phyloP scores from a whole-genome alignment of 2,888 invertebrate species.

The Acanthosepion lycidas region DNA sequence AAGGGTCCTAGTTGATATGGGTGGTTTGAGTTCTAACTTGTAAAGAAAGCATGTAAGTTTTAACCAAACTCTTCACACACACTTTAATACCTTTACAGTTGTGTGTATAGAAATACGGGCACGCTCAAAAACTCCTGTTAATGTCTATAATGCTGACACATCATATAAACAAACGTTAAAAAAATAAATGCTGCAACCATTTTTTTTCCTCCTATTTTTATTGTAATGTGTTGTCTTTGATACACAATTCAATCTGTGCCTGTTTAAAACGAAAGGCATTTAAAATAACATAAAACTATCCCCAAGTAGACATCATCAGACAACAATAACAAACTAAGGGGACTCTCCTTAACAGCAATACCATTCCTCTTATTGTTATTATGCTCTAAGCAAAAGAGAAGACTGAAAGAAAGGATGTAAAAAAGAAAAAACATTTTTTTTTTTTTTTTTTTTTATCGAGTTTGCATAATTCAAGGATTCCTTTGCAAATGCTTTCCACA shows the following conservation, averaged over 20 bases:
- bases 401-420: background rate
- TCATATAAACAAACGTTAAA: background rate
- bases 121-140: background rate
- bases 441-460: background rate
- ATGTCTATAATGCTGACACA: background rate
- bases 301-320: background rate
- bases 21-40: too few relatives aligned
- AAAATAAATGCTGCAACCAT: background rate
- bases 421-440: background rate
- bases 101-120: too few relatives aligned
- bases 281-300: constrained; percentile 9
- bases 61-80: too few relatives aligned
- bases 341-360: background rate
- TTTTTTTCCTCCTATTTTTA: background rate
- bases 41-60: too few relatives aligned
- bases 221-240: background rate
- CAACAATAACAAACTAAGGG: background rate
- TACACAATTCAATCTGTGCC: background rate
- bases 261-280: background rate
- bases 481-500: background rate
- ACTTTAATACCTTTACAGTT: too few relatives aligned
- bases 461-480: background rate
- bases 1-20: too few relatives aligned
- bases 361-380: background rate
- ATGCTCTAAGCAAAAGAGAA: background rate